A percentile compares a stretch with the other conserved stretches of the same genome.
Evolutionary conservation across 2,888 invertebrate species (phyloP).

Genomic region (Ophion obscuratus): DNA sequence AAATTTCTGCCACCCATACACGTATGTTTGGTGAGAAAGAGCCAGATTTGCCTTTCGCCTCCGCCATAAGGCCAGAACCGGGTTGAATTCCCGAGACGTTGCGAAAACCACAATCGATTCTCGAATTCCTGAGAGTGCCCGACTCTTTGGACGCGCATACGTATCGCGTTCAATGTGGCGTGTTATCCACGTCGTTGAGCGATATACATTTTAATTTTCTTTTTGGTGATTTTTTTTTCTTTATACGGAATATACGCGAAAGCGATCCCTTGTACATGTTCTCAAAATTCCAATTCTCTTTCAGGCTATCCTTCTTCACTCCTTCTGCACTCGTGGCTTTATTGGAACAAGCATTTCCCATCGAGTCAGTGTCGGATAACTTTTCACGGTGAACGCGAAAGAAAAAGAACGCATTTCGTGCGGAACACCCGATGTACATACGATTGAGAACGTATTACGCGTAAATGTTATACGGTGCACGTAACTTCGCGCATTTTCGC

Average conservation of each 20-base stretch:
- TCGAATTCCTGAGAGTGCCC: conserved; percentile 1
- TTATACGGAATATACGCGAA: background rate
- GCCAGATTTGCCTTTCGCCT: conserved; percentile 39
- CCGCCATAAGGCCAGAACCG: conserved; percentile 47
- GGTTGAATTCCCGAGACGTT: conserved; percentile 50
- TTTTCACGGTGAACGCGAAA: background rate
- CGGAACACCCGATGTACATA: conserved; percentile 24
- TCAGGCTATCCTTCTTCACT: background rate
- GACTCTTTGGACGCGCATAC: conserved; percentile 8
- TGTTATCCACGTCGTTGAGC: background rate
- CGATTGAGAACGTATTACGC: conserved; percentile 53
- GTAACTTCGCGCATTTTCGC: conserved; percentile 64
- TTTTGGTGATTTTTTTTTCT: background rate
- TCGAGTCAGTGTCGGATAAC: background rate
- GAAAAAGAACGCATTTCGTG: conserved; percentile 8
- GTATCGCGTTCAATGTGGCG: background rate
- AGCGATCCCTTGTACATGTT: background rate
- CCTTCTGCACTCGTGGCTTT: background rate
- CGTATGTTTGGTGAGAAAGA: background rate
- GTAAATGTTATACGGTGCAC: conserved; percentile 56
- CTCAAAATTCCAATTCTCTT: background rate
- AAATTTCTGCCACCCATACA: background rate
- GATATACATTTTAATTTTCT: background rate
- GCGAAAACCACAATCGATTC: conserved; percentile 43
- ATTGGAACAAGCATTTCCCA: background rate